Conservation (phyloP, 1,140 invertebrate species). For the Zaprionus kolodkinae region DNA sequence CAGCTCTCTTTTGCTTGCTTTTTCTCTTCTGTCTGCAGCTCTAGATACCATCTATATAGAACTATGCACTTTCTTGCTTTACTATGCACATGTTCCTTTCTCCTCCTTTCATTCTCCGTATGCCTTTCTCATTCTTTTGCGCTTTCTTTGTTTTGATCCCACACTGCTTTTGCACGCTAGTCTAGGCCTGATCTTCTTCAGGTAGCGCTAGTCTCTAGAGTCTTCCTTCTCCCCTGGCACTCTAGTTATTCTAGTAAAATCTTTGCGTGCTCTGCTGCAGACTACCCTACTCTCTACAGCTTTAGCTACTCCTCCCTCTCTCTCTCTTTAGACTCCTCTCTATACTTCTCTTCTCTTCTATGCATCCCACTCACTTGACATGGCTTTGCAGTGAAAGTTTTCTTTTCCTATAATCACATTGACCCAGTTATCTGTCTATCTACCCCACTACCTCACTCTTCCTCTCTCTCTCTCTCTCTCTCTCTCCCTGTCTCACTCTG, state of each 20-base stretch:
- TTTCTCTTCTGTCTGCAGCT: neutral
- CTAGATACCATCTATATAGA: neutral
- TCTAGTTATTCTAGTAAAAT: neutral
- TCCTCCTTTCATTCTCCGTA: neutral
- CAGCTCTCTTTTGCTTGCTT: neutral
- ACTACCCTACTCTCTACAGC: neutral
- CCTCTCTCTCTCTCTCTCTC: neutral
- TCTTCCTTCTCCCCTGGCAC: neutral
- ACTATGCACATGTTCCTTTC: neutral
- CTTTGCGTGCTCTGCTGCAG: no score
- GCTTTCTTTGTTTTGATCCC: no score
- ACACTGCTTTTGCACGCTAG: no score
- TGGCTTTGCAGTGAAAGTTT: slow-evolving; percentile 61
- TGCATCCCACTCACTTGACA: slow-evolving; percentile 58
- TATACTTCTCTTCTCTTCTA: slow-evolving; percentile 16
- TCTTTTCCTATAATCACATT: slow-evolving; percentile 59
- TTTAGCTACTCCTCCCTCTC: neutral
- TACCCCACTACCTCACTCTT: neutral
- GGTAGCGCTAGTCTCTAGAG: neutral
- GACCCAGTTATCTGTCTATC: slow-evolving; percentile 53
- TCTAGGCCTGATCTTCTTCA: neutral
- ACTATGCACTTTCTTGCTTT: neutral
- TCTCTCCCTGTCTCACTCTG: slow-evolving; percentile 1
- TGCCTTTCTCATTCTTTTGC: neutral
- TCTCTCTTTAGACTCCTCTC: neutral